Conservation (phyloP, 2,797 vertebrate species). For the Adelosebastes latens region DNA sequence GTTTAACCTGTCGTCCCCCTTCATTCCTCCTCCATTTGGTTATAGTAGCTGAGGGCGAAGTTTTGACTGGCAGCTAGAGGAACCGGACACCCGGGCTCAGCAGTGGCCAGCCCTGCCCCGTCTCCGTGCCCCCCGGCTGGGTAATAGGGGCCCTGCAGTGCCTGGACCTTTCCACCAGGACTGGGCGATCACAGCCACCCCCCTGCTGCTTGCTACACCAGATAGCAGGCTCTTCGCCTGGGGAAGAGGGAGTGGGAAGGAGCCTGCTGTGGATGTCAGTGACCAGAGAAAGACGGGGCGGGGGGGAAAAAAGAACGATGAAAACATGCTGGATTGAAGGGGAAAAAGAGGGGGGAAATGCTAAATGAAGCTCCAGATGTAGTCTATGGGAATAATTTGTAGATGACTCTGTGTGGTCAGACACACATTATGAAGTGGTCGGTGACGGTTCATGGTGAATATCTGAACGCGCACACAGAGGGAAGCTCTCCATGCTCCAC, state of each 20-base stretch:
- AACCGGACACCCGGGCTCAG: slow-evolving; percentile 80
- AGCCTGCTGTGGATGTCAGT: slow-evolving; percentile 78
- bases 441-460: background rate
- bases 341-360: slow-evolving; percentile 16
- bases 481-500: background rate
- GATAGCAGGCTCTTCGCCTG: slow-evolving; percentile 71
- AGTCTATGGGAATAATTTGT: slow-evolving; percentile 44
- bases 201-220: slow-evolving; percentile 64
- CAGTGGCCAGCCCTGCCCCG: slow-evolving; percentile 75
- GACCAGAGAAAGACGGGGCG: slow-evolving; percentile 61
- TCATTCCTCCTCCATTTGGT: slow-evolving; percentile 68
- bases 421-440: slow-evolving; percentile 18
- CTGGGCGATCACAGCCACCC: slow-evolving; percentile 63
- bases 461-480: slow-evolving; percentile 11
- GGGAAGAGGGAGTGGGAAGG: slow-evolving; percentile 73
- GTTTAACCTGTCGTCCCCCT: slow-evolving; percentile 76
- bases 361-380: slow-evolving; percentile 60
- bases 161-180: slow-evolving; percentile 75
- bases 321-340: slow-evolving; percentile 58
- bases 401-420: slow-evolving; percentile 43
- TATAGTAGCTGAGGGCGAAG: slow-evolving; percentile 74
- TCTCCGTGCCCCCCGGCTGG: slow-evolving; percentile 76
- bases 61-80: slow-evolving; percentile 82
- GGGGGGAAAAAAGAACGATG: background rate
- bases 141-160: slow-evolving; percentile 72